These are phyloP conservation scores for Meandrusa payeni DNA, from an alignment of 2,888 invertebrate genomes.

Conservation along the genomic window DNA sequence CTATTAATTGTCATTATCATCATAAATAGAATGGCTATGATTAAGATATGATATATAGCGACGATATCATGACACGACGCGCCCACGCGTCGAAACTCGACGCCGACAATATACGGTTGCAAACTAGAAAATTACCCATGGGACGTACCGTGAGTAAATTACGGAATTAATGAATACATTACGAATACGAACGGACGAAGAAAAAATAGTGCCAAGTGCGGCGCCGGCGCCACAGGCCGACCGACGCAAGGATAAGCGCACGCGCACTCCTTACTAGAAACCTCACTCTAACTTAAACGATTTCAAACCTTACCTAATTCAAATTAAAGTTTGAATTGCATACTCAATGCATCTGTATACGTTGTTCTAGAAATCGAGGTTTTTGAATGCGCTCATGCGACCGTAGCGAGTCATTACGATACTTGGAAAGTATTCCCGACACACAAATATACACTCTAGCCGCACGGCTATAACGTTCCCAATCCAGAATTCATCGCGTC, in stretches of 20 bases:
- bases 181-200: conserved; percentile 61
- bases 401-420: conserved; percentile 76
- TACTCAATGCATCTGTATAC: too few species aligned
- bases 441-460: conserved; percentile 61
- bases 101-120: conserved; percentile 40
- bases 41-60: too few species aligned
- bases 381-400: conserved; percentile 76
- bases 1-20: too few species aligned
- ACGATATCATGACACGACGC: conserved; percentile 24
- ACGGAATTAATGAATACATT: conserved; percentile 75
- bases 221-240: conserved; percentile 74
- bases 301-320: conserved; percentile 42
- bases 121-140: conserved; percentile 59
- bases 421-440: conserved; percentile 60
- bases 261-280: conserved; percentile 51
- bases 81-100: conserved; percentile 36
- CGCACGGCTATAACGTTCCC: conserved; percentile 50
- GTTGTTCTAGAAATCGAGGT: conserved; percentile 45
- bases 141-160: conserved; percentile 65
- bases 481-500: conserved; percentile 44
- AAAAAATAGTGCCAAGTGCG: conserved; percentile 75
- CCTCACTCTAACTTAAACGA: conserved; percentile 36
- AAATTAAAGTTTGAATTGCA: too few species aligned
- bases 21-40: background rate
- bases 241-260: conserved; percentile 63